These are phyloP conservation scores for Lathronympha strigana DNA, from an alignment of 2,888 invertebrate genomes.

Conservation along the genomic window DNA sequence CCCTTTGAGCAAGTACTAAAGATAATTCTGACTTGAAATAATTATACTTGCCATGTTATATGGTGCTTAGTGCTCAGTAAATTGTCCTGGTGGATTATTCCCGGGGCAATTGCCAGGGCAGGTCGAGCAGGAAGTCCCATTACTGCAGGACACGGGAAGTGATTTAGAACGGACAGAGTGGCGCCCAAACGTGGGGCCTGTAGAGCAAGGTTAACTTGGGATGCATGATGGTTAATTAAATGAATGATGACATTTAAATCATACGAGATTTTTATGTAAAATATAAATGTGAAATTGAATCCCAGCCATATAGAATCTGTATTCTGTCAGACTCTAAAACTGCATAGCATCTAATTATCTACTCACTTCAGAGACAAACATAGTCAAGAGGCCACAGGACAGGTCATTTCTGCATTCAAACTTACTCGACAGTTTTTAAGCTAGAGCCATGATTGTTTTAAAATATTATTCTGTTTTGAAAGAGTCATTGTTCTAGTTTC, in stretches of 20 bases:
- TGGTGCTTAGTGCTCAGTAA: conserved; percentile 54
- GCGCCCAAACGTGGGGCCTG: conserved; percentile 20
- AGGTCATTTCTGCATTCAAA: too few species aligned
- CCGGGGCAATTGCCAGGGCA: conserved; percentile 44
- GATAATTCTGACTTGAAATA: conserved; percentile 26
- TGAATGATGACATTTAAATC: neutral
- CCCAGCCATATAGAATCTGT: too few species aligned
- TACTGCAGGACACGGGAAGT: conserved; percentile 61
- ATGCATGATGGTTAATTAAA: conserved; percentile 10
- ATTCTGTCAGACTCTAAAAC: too few species aligned
- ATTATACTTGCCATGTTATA: conserved; percentile 9
- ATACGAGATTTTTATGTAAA: neutral
- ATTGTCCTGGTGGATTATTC: conserved; percentile 52
- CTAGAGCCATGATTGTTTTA: too few species aligned
- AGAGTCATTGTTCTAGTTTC: too few species aligned
- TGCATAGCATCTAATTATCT: too few species aligned
- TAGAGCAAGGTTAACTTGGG: neutral
- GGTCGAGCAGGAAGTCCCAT: conserved; percentile 56
- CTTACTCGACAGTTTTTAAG: too few species aligned
- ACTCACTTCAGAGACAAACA: too few species aligned
- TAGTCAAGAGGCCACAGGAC: too few species aligned
- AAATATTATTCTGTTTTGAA: too few species aligned
- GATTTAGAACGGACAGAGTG: conserved; percentile 55
- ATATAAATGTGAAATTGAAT: too few species aligned
- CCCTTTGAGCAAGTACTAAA: conserved; percentile 13